Evolutionary conservation across 37 sponge, comb jelly and placozoan genomes (phyloP).

Genomic region (Halichondria panicea): DNA sequence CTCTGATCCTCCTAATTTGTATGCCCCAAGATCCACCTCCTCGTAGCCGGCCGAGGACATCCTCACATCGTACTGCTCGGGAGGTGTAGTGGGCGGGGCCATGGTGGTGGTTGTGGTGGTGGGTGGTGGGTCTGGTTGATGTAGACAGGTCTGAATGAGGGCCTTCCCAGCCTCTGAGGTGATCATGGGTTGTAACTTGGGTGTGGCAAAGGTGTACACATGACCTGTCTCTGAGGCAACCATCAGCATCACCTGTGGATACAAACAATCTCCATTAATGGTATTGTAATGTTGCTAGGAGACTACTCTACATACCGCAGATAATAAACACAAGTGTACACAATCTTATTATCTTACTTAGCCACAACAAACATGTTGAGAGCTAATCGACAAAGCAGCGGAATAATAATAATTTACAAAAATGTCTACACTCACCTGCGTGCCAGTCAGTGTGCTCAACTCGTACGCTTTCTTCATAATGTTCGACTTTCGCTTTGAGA

Average conservation of each 20-base stretch:
- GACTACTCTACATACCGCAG: not conserved
- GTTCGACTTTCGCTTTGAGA: constrained; percentile 97
- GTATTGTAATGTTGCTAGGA: not conserved
- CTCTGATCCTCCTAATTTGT: no score
- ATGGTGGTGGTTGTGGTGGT: not conserved
- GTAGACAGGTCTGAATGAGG: constrained; percentile 99
- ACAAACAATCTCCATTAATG: no score
- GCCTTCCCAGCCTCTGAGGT: constrained; percentile 98
- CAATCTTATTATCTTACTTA: no score
- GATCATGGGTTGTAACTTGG: constrained; percentile 99
- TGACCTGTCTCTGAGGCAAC: constrained; percentile 99
- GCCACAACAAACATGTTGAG: no score
- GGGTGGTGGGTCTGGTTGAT: constrained; percentile 85
- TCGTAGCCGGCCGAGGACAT: constrained; percentile 93
- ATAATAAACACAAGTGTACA: no score
- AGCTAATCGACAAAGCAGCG: no score
- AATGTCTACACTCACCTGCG: constrained; percentile 69
- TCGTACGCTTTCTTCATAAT: constrained; percentile 99
- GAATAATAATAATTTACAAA: no score
- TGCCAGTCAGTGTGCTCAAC: constrained; percentile 97
- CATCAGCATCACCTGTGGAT: constrained; percentile 92
- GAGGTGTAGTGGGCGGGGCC: not conserved
- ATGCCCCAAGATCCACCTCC: constrained; percentile 92
- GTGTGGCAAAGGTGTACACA: constrained; percentile 99
- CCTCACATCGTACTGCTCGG: constrained; percentile 48